Evolutionary conservation across 1,140 invertebrate species (phyloP), one percentile per base, ranked within the genome.

Genomic region (Alviniconcha marisindica): DNA sequence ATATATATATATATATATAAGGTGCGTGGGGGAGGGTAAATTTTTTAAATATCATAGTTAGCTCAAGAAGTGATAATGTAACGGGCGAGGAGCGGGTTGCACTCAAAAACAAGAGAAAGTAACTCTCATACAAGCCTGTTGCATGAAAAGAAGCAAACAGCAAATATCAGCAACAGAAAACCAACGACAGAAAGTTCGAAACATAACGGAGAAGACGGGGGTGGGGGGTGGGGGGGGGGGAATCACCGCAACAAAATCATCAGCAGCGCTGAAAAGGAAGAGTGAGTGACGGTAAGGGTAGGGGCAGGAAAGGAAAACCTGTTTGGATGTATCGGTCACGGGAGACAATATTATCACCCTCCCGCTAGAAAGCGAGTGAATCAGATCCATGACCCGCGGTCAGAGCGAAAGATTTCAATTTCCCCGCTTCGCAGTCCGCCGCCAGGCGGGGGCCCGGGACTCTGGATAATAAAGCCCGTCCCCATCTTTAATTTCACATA

Each of bases 401-500:
- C 78, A 69, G 36, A 21, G 42, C 51, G 78, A 44, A 38, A 63
- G 56, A 80, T 80, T 80, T 80, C 78, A 80, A 80, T 80, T 80
- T 80, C 78, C 78, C 60, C 77, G 54, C 77, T 60, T 51, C 36
- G 38, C 36, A 36, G 24, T 56, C 48, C 73, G 40, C 40, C 42
- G 28, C 5, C 42, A 18, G 28, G 24, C 4, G 44, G n/a, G 40
- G 44, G 24, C 73, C 73, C 24, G 18, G 73, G 42, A 40, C 38
- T 60, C 54, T 56, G 78, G 78, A 56, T 80, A 80, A 80, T 80
- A 80, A 80, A 80, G 33, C 78, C n/a, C 31, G 60, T 48, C 60
- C 15, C 56, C 51, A 80, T 80, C 78, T 80, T 80, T 80, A 80
- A 80, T 80, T 80, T 80, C 78, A 80, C 78, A 80, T 80, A 80